Percentiles rank a stretch among this genome's conserved stretches.
These are phyloP conservation scores for Pelecanoides urinatrix DNA, from an alignment of 2,113 vertebrate genomes.

Conservation along the genomic window DNA sequence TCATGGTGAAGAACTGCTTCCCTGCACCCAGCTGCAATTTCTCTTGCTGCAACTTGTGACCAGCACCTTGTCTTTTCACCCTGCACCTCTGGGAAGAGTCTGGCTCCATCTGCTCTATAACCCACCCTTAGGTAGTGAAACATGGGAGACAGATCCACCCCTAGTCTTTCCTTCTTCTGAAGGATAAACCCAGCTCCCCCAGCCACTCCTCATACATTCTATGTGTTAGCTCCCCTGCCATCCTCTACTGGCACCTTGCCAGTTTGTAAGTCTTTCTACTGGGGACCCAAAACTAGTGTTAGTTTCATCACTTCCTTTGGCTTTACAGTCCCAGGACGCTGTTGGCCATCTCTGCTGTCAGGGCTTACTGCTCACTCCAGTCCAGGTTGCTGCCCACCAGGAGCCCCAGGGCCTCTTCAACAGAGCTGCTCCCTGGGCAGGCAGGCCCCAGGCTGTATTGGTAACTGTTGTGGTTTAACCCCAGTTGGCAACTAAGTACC, in stretches of 20 bases:
- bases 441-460: not conserved
- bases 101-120: not conserved
- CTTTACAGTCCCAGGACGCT: not conserved
- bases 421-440: not conserved
- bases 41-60: not conserved
- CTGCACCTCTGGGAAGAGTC: not conserved
- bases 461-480: not conserved
- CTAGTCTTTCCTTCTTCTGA: not conserved
- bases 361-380: not conserved
- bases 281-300: not conserved
- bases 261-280: not conserved
- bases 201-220: fast-evolving
- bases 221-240: fast-evolving
- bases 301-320: not conserved
- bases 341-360: not conserved
- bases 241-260: not conserved
- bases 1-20: not conserved
- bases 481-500: no score
- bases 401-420: not conserved
- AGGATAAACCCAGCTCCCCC: not conserved
- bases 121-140: not conserved
- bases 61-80: not conserved
- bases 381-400: not conserved
- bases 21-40: not conserved
- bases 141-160: not conserved